A percentile compares a stretch with the other conserved stretches of the same genome.
Evolutionary conservation across 2,888 invertebrate species (phyloP).

Genomic region (Cephonodes hylas): DNA sequence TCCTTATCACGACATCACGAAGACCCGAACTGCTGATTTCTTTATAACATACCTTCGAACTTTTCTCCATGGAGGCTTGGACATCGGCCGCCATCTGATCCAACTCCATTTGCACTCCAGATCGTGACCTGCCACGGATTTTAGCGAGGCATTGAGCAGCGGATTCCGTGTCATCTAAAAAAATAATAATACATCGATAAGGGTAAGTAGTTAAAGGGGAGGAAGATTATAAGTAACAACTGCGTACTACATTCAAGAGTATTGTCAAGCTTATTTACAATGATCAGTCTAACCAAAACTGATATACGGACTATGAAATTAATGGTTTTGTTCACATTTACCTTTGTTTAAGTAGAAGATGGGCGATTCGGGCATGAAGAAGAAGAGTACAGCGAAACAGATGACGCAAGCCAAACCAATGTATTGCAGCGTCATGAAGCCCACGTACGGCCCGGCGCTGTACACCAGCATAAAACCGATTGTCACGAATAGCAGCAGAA

Average conservation of each 20-base stretch:
- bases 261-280: too few species aligned
- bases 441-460: slow-evolving; percentile 85
- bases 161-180: slow-evolving; percentile 70
- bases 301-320: background rate
- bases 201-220: background rate
- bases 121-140: slow-evolving; percentile 83
- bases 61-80: slow-evolving; percentile 57
- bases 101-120: slow-evolving; percentile 84
- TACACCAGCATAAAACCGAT: slow-evolving; percentile 87
- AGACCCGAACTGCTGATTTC: too few species aligned
- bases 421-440: slow-evolving; percentile 84
- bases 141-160: slow-evolving; percentile 84
- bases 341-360: slow-evolving; percentile 84
- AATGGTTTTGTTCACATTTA: slow-evolving; percentile 26
- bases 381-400: slow-evolving; percentile 81
- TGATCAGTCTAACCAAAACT: background rate
- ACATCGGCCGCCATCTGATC: slow-evolving; percentile 80
- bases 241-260: too few species aligned
- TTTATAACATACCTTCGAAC: slow-evolving; percentile 55
- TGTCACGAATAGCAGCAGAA: slow-evolving; percentile 88
- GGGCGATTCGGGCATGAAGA: slow-evolving; percentile 92
- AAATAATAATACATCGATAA: background rate
- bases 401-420: slow-evolving; percentile 83
- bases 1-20: too few species aligned
- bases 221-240: too few species aligned